Conservation (phyloP, 1,140 invertebrate genomes). For the Galleria mellonella region DNA sequence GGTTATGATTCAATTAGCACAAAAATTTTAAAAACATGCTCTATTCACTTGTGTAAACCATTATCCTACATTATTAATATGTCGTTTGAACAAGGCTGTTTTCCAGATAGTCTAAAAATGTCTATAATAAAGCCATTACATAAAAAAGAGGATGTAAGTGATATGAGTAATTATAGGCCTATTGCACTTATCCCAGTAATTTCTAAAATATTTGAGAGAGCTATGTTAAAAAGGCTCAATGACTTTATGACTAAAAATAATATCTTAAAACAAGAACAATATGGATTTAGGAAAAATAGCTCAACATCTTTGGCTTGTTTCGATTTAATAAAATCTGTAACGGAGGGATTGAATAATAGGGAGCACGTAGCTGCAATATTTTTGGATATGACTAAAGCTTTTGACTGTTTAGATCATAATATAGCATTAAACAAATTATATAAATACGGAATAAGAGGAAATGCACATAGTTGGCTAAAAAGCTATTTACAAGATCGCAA, state of each 20-base stretch:
- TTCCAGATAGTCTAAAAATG: constrained; percentile 1
- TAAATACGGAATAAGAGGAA: constrained; percentile 8
- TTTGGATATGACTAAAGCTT: too few species aligned
- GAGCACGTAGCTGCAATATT: too few species aligned
- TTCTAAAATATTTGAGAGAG: not conserved
- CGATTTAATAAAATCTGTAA: too few species aligned
- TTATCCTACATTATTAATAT: not conserved
- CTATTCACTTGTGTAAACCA: not conserved
- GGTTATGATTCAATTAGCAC: constrained; percentile 4
- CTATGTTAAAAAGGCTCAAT: not conserved
- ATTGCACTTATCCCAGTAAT: not conserved
- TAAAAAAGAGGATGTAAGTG: not conserved
- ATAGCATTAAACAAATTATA: constrained; percentile 1
- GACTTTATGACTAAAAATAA: not conserved
- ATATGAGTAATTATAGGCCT: not conserved
- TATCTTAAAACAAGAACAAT: not conserved
- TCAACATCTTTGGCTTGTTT: too few species aligned
- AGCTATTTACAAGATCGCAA: not conserved
- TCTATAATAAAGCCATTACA: not conserved
- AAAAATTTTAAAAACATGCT: constrained; percentile 4
- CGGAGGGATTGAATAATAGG: too few species aligned
- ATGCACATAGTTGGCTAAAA: not conserved
- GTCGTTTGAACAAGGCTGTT: not conserved
- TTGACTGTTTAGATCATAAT: not conserved
- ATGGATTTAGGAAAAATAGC: not conserved